A percentile compares a stretch with the other conserved stretches of the same genome.
These are phyloP conservation scores for Amblyopsis hoosieri DNA, from an alignment of 2,797 vertebrate species.

Conservation along the genomic window DNA sequence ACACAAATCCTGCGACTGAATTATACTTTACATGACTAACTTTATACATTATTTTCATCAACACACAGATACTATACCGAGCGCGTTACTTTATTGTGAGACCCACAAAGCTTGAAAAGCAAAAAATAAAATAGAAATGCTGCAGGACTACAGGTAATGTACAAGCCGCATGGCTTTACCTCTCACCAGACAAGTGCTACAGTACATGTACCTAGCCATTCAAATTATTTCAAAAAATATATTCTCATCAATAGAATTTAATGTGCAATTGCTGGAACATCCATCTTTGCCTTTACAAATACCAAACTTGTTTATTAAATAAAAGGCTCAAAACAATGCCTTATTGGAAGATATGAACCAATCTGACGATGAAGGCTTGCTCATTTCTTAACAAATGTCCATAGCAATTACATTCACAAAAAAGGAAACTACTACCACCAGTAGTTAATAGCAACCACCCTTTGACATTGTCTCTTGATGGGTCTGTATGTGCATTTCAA, in stretches of 20 bases:
- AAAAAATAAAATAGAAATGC: slow-evolving; percentile 21
- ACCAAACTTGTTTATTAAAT: slow-evolving; percentile 14
- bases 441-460: slow-evolving; percentile 19
- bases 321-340: neutral
- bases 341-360: slow-evolving; percentile 1
- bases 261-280: neutral
- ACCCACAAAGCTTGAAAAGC: slow-evolving; percentile 42
- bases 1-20: too few species aligned
- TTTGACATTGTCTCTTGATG: slow-evolving; percentile 14
- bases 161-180: slow-evolving; percentile 1
- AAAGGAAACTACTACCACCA: neutral
- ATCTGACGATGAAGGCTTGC: slow-evolving; percentile 11
- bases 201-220: slow-evolving; percentile 35
- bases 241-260: slow-evolving; percentile 7
- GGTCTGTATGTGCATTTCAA: slow-evolving; percentile 32
- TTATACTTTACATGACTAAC: too few species aligned
- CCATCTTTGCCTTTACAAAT: slow-evolving; percentile 19
- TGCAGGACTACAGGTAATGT: neutral
- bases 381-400: slow-evolving; percentile 3
- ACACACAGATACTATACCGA: slow-evolving; percentile 23
- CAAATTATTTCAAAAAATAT: slow-evolving; percentile 37
- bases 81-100: slow-evolving; percentile 50
- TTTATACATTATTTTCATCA: neutral
- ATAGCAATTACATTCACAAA: slow-evolving; percentile 10
- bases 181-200: slow-evolving; percentile 13